phyloP scores from a whole-genome alignment of 2,113 vertebrate species.

The Macrotis lagotis region DNA sequence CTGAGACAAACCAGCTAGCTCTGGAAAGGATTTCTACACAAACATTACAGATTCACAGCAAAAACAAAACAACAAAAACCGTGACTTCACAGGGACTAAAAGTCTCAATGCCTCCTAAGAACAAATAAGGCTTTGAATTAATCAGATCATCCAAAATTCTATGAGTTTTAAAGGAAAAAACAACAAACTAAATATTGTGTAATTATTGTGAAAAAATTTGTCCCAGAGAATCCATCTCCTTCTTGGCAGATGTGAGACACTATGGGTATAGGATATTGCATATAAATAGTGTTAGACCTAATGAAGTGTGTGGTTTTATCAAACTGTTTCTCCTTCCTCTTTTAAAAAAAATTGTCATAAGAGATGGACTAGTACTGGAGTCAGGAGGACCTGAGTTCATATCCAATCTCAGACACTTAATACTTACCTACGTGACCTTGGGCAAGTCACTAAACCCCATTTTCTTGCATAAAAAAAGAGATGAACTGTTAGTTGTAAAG shows the following conservation, averaged over 20 bases:
- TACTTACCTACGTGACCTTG: too few species aligned
- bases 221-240: background rate
- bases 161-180: background rate
- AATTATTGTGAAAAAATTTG: too few species aligned
- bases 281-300: background rate
- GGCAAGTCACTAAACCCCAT: too few species aligned
- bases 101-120: background rate
- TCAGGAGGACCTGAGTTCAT: too few species aligned
- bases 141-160: background rate
- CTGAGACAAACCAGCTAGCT: background rate
- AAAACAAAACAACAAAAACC: background rate
- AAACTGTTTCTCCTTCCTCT: background rate
- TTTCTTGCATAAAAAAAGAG: too few species aligned
- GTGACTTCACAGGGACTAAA: background rate
- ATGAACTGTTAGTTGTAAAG: background rate
- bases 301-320: background rate
- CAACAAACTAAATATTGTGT: background rate
- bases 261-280: background rate
- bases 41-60: background rate
- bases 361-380: too few species aligned
- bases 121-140: background rate
- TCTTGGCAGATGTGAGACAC: background rate
- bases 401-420: too few species aligned
- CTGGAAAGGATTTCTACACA: background rate
- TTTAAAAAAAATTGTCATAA: background rate